Evolutionary conservation across 2,888 invertebrate genomes (phyloP), one percentile per base, ranked within the genome.

Genomic region (Coleophora deauratella): DNA sequence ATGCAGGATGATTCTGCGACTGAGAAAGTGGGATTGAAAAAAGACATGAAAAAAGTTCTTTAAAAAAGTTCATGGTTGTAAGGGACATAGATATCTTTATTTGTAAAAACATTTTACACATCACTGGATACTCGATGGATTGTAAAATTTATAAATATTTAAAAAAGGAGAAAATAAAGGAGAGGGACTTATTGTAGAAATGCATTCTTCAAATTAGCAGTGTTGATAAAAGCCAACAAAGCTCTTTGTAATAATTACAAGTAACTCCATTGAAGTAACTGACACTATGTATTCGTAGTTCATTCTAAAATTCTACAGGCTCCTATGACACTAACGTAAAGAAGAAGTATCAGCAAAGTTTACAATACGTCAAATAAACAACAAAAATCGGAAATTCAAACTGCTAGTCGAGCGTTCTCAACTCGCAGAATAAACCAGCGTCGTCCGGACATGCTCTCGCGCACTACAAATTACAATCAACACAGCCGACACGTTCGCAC

Each of bases 401-500:
- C 32, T 11, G 32, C 10, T 21, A 15, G n/a, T 21, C 15, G n/a
- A 15, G 37, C 30, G 33, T 27, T 12, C 21, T 7, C 1, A 14
- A 10, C 45, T 62, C 61, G 59, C 66, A 76, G 77, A 79, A 72
- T 74, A 62, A 44, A 46, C 53, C 65, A 33, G 44, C 42, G 38
- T 42, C 50, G 58, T 47, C 48, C 42, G 63, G 64, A 70, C 76
- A 72, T 67, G 72, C 73, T 61, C 73, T 65, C 54, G 78, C 73
- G 76, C 74, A 67, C 84, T 72, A 85, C 85, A 85, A 85, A 82
- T 85, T 82, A 81, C 85, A 82, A 85, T 85, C 85, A 85, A 84
- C 81, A 77, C 68, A 62, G 59, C 72, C 62, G 67, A 67, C 79
- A 69, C 74, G 81, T 80, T 70, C 70, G 76, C 80, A 78, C 81